Conservation (phyloP, 2,113 vertebrate species). For the Trochalopteron elliotii region DNA sequence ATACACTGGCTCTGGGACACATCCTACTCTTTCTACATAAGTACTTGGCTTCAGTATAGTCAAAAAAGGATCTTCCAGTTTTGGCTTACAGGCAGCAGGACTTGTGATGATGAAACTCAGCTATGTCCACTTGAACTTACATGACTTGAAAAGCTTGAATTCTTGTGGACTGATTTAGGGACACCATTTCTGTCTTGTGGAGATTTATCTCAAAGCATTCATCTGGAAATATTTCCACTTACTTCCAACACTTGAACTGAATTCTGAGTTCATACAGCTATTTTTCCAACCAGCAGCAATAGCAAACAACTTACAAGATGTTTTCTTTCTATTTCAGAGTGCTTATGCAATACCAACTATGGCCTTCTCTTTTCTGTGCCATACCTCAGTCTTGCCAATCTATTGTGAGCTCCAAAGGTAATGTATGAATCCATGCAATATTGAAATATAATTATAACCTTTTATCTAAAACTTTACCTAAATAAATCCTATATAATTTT, state of each 20-base stretch:
- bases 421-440: background rate
- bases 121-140: background rate
- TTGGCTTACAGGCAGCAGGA: background rate
- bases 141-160: background rate
- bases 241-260: background rate
- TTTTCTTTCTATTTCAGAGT: conserved; percentile 79
- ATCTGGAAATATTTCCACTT: background rate
- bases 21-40: background rate
- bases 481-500: background rate
- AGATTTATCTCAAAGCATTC: background rate
- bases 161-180: background rate
- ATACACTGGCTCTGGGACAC: background rate
- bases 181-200: background rate
- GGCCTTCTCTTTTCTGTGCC: conserved; percentile 99
- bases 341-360: conserved; percentile 93
- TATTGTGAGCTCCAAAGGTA: conserved; percentile 91
- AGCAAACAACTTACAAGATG: background rate
- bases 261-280: background rate
- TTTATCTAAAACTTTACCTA: background rate
- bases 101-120: background rate
- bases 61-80: background rate
- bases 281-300: background rate
- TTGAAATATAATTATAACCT: background rate
- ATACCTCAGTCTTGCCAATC: conserved; percentile 94
- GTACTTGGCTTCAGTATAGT: background rate